phyloP scores from a whole-genome alignment of 30 jellyfish, hydroid and myxozoan species.

The Aurelia sp. region DNA sequence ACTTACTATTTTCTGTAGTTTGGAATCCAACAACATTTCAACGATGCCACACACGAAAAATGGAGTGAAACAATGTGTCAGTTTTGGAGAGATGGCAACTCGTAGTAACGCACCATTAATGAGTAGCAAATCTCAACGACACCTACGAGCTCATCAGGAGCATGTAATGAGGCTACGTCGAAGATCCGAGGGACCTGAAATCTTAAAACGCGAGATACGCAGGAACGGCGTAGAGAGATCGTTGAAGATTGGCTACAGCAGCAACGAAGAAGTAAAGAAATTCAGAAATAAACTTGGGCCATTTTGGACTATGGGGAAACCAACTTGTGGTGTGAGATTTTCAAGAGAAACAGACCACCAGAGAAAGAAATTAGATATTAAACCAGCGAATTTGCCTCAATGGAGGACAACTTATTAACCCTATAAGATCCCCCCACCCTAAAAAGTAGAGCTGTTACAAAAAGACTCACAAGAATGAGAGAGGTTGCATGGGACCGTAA shows the following conservation, averaged over 20 bases:
- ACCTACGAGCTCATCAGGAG: neutral
- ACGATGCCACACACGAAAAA: neutral
- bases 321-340: constrained; percentile 93
- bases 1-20: neutral
- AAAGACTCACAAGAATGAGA: too few species aligned
- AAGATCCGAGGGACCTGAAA: neutral
- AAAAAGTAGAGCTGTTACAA: too few species aligned
- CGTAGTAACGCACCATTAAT: neutral
- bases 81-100: constrained; percentile 6
- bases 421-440: neutral
- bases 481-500: too few species aligned
- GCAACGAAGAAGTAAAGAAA: constrained; percentile 2
- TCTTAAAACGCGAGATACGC: neutral
- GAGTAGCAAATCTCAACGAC: neutral
- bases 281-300: constrained; percentile 92
- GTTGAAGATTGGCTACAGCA: neutral
- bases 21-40: neutral
- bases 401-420: constrained; percentile 72
- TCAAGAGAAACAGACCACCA: constrained; percentile 84
- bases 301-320: constrained; percentile 86
- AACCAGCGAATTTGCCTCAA: constrained; percentile 83
- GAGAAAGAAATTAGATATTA: constrained; percentile 75
- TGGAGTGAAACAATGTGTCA: neutral
- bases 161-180: neutral
- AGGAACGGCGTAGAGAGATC: neutral